Evolutionary conservation across 2,888 invertebrate genomes (phyloP).

Genomic region (Parthenolecanium corni): DNA sequence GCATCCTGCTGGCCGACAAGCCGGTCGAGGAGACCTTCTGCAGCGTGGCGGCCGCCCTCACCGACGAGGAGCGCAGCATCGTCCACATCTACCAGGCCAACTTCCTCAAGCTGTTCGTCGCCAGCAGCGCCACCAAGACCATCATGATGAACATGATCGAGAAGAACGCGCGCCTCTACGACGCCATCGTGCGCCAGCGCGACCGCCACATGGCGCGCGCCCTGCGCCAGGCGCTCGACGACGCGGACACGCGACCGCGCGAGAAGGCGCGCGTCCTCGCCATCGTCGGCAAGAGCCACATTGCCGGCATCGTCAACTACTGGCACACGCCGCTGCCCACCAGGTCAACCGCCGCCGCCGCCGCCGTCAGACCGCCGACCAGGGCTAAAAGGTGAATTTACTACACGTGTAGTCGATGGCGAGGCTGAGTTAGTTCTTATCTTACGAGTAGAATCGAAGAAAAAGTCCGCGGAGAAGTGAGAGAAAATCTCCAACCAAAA

Average conservation of each 20-base stretch:
- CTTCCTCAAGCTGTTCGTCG: slow-evolving; percentile 7
- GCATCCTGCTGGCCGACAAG: slow-evolving; percentile 12
- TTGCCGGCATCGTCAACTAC: slow-evolving; percentile 1
- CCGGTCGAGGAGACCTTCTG: slow-evolving; percentile 18
- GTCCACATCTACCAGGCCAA: slow-evolving; percentile 2
- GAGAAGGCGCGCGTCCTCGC: neutral
- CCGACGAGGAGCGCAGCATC: slow-evolving; percentile 1
- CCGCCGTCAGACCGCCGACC: too few relatives aligned
- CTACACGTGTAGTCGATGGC: too few relatives aligned
- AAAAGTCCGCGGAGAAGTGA: too few relatives aligned
- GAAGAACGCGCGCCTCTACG: neutral
- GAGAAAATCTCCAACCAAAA: too few relatives aligned
- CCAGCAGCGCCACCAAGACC: slow-evolving; percentile 1
- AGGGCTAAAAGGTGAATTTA: too few relatives aligned
- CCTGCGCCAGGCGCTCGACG: neutral
- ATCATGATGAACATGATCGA: slow-evolving; percentile 10
- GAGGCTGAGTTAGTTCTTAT: too few relatives aligned
- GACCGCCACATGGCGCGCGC: slow-evolving; percentile 6
- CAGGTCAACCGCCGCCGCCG: too few relatives aligned
- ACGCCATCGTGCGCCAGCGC: neutral
- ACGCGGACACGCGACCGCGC: neutral
- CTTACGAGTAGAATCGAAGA: too few relatives aligned
- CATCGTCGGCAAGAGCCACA: slow-evolving; percentile 15
- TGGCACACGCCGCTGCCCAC: neutral
- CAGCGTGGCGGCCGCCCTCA: slow-evolving; percentile 1